Evolutionary conservation across 2,797 vertebrate species (phyloP).

Genomic region (Pampus argenteus): DNA sequence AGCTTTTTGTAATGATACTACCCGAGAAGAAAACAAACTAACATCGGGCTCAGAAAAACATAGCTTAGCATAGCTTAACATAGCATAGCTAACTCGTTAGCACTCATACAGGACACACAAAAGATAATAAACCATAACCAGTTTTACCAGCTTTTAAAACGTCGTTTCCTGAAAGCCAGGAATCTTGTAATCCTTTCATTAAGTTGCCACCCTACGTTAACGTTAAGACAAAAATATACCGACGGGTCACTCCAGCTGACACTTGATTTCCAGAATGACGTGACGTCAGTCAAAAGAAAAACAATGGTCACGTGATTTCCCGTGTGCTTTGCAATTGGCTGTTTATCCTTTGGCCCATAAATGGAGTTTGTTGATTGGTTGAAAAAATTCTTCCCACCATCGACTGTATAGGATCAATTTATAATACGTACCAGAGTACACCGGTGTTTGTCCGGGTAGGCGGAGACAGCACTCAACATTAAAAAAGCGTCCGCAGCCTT

Average conservation of each 20-base stretch:
- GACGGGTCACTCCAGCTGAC: conserved; percentile 18
- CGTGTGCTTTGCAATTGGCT: conserved; percentile 58
- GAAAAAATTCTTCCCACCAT: neutral
- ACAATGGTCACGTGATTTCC: conserved; percentile 68
- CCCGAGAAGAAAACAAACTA: neutral
- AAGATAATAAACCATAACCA: conserved; percentile 61
- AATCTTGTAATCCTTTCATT: neutral
- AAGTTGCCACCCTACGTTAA: neutral
- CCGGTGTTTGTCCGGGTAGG: neutral
- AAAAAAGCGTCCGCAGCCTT: neutral
- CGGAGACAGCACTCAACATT: neutral
- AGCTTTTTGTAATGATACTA: neutral
- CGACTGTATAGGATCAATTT: neutral
- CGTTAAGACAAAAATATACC: neutral
- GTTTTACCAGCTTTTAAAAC: conserved; percentile 1
- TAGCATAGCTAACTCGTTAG: conserved; percentile 37
- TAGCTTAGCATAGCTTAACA: conserved; percentile 12
- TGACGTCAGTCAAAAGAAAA: conserved; percentile 61
- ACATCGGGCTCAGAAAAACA: neutral
- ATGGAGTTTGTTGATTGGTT: conserved; percentile 67
- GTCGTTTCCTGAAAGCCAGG: neutral
- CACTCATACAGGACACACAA: conserved; percentile 8
- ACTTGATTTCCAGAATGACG: conserved; percentile 36
- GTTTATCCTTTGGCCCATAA: conserved; percentile 2
- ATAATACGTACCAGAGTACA: accelerated